phyloP scores from a whole-genome alignment of 1,140 invertebrate genomes.

The Drosophila pseudoobscura region DNA sequence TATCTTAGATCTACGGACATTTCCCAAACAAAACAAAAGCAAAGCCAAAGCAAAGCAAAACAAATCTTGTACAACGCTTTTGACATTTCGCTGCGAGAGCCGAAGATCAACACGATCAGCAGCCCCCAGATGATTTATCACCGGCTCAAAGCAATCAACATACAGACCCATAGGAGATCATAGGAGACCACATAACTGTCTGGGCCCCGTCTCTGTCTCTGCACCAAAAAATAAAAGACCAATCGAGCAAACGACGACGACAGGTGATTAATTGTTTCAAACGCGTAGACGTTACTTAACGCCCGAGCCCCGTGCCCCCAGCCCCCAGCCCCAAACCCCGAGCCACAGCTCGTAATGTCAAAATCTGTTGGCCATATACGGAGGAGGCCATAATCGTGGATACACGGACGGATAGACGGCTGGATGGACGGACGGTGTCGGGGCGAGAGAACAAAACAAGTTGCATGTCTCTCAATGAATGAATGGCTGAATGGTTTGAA shows the following conservation, averaged over 20 bases:
- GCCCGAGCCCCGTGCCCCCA: constrained; percentile 2
- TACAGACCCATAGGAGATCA: constrained; percentile 63
- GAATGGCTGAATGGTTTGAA: constrained; percentile 71
- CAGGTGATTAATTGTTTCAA: constrained; percentile 80
- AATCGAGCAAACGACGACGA: constrained; percentile 68
- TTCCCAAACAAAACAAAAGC: constrained; percentile 12
- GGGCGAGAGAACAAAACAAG: constrained; percentile 71
- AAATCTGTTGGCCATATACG: constrained; percentile 58
- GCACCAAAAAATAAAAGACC: constrained; percentile 35
- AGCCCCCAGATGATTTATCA: constrained; percentile 65
- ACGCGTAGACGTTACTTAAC: constrained; percentile 80
- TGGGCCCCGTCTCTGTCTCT: constrained; percentile 18
- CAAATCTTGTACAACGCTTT: constrained; percentile 42
- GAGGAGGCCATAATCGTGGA: constrained; percentile 12
- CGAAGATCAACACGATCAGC: constrained; percentile 64
- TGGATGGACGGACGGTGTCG: constrained; percentile 45
- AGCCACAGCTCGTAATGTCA: constrained; percentile 63
- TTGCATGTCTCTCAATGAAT: constrained; percentile 73
- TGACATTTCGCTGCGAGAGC: constrained; percentile 46
- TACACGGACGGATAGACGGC: too few relatives aligned
- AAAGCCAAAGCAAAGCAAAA: constrained; percentile 26
- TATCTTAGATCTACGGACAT: constrained; percentile 20
- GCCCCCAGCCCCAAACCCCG: constrained; percentile 5
- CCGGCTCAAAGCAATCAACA: constrained; percentile 58
- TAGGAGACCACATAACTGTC: constrained; percentile 59